Base-by-base conservation (phyloP, 2,797 vertebrate genomes). In the Danionella dracula region DNA sequence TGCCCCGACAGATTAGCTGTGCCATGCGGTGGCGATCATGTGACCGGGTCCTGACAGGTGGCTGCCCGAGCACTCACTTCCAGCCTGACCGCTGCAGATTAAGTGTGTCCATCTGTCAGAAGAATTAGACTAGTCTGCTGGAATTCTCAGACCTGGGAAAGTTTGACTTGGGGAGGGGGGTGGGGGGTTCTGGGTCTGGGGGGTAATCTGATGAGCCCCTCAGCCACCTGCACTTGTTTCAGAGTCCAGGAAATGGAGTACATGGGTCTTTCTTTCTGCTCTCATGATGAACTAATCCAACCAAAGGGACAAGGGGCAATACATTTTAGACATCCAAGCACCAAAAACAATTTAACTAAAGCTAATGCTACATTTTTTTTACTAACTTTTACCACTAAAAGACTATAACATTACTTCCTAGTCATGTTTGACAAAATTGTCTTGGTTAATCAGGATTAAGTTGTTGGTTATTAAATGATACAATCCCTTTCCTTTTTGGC, bases 81-180 rank as follows among this genome's bases (percentile, higher is more conserved):
- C 81, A 81, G 81, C 81, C 84, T 23, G 69, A 68, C 71, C 37
- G 17, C 55, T 73, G 66, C 65, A 68, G 78, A 82, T 79, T 80
- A 78, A 75, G 72, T 69, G 63, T 79, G 80, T 84, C 85, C 86
- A 87, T 89, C 81, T 88, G 86, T 86, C 82, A 80, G 74, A 78
- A 81, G 82, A 84, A 84, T 87, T 87, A 82, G 49, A 60, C 41
- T 85, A 83, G 87, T 87, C 86, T 84, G 77, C 53, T 79, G 81
- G 85, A 88, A 88, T 88, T 82, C 83, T 84, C 77, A 82, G 78
- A 84, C 85, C 78, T 76, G 17, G 23, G 44, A 44, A 38, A 37
- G 51, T 68, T 70, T 68, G 59, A 66, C 66, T 38, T 61, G 60
- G 45, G 37, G 53, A 45, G 29, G 54, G 64, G 54, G 61, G 58